A percentile compares a stretch with the other conserved stretches of the same genome.
These are phyloP conservation scores for Urocynchramus pylzowi DNA, from an alignment of 2,113 vertebrate genomes.

Conservation along the genomic window DNA sequence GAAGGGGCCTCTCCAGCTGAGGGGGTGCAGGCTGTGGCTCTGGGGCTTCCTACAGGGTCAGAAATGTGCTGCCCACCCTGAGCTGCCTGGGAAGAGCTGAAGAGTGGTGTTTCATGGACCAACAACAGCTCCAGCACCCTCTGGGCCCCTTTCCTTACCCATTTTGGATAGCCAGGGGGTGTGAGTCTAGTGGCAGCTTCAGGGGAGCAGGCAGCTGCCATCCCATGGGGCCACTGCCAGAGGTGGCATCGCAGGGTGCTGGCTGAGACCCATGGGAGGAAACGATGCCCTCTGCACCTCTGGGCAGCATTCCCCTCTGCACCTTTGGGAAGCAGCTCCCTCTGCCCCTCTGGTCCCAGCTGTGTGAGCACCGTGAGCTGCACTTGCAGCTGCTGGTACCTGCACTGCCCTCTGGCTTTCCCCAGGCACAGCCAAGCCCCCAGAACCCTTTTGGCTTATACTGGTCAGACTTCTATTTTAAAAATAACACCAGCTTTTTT, in stretches of 20 bases:
- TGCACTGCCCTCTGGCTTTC: neutral
- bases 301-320: neutral
- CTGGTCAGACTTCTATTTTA: neutral
- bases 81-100: neutral
- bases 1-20: neutral
- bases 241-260: neutral
- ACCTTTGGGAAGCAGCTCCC: neutral
- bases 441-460: neutral
- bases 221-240: neutral
- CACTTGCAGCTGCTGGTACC: neutral
- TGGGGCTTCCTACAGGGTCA: neutral
- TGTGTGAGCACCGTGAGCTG: neutral
- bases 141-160: neutral
- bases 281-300: neutral
- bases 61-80: rapidly evolving
- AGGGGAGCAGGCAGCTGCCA: neutral
- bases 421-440: neutral
- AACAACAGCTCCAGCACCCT: neutral
- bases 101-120: too few species aligned
- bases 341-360: neutral
- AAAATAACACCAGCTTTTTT: neutral
- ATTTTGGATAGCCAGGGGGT: neutral
- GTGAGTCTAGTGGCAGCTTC: neutral
- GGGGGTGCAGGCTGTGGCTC: neutral
- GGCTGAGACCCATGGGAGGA: neutral